These are phyloP conservation scores for Smithornis capensis DNA, from an alignment of 2,113 vertebrate species.

Conservation along the genomic window DNA sequence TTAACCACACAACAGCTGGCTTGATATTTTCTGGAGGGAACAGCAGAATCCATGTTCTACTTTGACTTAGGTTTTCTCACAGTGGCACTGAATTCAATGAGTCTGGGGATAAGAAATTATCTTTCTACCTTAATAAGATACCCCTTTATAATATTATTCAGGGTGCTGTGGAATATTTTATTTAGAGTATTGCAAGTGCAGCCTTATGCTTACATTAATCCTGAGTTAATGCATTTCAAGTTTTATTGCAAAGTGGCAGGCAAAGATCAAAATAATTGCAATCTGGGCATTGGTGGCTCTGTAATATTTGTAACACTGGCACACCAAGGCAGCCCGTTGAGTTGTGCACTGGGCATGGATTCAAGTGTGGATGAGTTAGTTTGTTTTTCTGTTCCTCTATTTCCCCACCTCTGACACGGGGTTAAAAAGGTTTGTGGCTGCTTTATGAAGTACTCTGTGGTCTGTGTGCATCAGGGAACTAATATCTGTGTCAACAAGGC, in stretches of 20 bases:
- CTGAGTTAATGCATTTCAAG: background rate
- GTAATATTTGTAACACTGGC: background rate
- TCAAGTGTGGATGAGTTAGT: background rate
- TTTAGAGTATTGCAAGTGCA: background rate
- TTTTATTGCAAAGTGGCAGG: background rate
- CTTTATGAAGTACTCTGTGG: background rate
- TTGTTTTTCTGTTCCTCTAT: background rate
- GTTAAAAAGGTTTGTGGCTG: background rate
- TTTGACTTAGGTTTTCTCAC: background rate
- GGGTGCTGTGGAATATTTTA: background rate
- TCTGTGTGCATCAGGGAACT: background rate
- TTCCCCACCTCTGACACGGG: background rate
- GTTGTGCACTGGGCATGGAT: background rate
- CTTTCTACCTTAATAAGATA: background rate
- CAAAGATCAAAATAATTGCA: background rate
- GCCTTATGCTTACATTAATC: background rate
- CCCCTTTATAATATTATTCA: background rate
- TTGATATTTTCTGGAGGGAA: background rate
- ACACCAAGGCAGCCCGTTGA: background rate
- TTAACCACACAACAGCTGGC: background rate
- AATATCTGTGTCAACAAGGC: background rate
- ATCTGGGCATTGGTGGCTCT: background rate
- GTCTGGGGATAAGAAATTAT: background rate
- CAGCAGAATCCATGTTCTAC: background rate
- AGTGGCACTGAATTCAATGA: background rate